These are phyloP conservation scores for Symphodus melops DNA, from an alignment of 2,113 vertebrate species.

Conservation along the genomic window DNA sequence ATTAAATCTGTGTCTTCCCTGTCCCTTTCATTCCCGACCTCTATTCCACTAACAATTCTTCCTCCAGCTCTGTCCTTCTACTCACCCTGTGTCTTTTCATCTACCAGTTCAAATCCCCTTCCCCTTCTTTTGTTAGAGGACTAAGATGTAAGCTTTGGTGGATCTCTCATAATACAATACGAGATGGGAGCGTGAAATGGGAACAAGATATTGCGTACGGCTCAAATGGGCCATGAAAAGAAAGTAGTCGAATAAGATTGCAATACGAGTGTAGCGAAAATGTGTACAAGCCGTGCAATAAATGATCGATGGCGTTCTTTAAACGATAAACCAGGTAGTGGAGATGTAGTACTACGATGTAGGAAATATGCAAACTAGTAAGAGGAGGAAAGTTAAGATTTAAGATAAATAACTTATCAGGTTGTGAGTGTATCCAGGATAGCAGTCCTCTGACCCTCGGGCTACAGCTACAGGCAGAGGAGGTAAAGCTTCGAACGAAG, in stretches of 20 bases:
- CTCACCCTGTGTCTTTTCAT: constrained; percentile 43
- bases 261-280: constrained; percentile 14
- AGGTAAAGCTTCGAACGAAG: constrained; percentile 50
- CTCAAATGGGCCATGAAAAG: constrained; percentile 72
- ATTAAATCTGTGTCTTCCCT: constrained; percentile 48
- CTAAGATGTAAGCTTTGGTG: constrained; percentile 52
- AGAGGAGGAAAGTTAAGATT: constrained; percentile 7
- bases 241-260: constrained; percentile 46
- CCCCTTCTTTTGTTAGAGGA: constrained; percentile 36
- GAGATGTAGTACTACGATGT: background rate
- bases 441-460: constrained; percentile 36
- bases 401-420: constrained; percentile 39
- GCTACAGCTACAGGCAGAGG: constrained; percentile 24
- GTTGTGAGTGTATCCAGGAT: constrained; percentile 20
- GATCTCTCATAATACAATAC: constrained; percentile 60
- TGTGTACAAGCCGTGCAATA: constrained; percentile 19
- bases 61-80: constrained; percentile 21
- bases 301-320: constrained; percentile 30
- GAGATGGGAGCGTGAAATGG: constrained; percentile 61
- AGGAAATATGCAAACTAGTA: constrained; percentile 18
- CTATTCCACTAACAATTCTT: constrained; percentile 24
- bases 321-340: constrained; percentile 22
- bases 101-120: constrained; percentile 35
- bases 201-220: constrained; percentile 58
- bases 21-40: constrained; percentile 46